Conservation (phyloP, 1,140 invertebrate genomes). For the Drosophila repleta region DNA sequence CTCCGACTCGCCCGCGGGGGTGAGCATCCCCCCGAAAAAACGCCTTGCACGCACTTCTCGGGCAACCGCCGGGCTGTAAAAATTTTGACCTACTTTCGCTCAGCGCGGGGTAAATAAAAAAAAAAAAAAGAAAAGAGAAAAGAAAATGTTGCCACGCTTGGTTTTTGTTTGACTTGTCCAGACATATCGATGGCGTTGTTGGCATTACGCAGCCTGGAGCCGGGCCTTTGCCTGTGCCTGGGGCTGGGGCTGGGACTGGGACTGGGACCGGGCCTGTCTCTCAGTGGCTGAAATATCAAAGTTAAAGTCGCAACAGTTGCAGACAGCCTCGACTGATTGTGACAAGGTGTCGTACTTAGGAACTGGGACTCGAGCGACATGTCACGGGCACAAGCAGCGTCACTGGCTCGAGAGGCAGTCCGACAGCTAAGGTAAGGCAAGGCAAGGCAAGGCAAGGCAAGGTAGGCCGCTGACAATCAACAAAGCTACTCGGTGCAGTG, state of each 20-base stretch:
- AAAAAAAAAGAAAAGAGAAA: neutral
- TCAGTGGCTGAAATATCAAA: slow-evolving; percentile 7
- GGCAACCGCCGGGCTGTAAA: slow-evolving; percentile 33
- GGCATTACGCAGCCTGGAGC: slow-evolving; percentile 6
- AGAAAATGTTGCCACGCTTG: slow-evolving; percentile 16
- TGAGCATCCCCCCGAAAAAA: too few species aligned
- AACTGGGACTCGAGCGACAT: slow-evolving; percentile 1
- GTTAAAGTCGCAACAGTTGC: slow-evolving; percentile 23
- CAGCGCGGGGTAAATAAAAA: slow-evolving; percentile 42
- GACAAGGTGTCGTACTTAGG: slow-evolving; percentile 4
- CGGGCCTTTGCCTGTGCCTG: neutral
- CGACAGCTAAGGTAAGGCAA: neutral
- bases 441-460: slow-evolving; percentile 1
- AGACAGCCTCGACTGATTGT: slow-evolving; percentile 10
- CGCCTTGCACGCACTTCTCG: neutral
- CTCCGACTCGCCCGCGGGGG: too few species aligned
- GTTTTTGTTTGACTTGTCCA: slow-evolving; percentile 58
- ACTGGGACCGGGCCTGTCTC: too few species aligned
- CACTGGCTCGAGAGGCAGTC: neutral
- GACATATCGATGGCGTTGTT: slow-evolving; percentile 56
- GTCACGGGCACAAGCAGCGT: slow-evolving; percentile 8
- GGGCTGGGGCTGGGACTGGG: neutral
- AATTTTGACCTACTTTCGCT: slow-evolving; percentile 67
- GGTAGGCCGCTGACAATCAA: slow-evolving; percentile 34
- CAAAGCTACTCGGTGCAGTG: slow-evolving; percentile 33